Evolutionary conservation across 2,888 invertebrate genomes (phyloP), one percentile per base, ranked within the genome.

Genomic region (Athalia circularis): DNA sequence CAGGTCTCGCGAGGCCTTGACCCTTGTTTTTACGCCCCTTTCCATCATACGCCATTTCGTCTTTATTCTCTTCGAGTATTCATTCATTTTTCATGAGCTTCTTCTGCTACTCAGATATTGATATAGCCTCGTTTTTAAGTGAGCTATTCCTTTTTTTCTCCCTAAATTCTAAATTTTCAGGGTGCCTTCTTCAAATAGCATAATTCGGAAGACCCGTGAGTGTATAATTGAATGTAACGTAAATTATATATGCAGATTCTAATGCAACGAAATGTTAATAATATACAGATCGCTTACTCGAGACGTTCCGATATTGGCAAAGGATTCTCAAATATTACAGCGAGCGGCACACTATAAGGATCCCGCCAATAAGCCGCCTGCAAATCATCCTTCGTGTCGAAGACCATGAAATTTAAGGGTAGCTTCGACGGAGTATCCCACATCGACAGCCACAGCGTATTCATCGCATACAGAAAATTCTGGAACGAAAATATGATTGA

Each of bases 361-460:
- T 94, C 92, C 80, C 91, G 92, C 92, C 94, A 94, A 87, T 95
- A 96, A 0, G 93, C 94, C 59, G 93, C 93, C 83, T 94, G 92
- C 74, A 96, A 91, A 75, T 94, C 94, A 64, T 94, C 93, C 81
- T 93, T 93, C 81, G 93, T 92, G 82, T 93, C 92, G 89, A 93
- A 95, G 77, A 93, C 92, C 80, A 93, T 90, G 92, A 95, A 95
- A 83, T 92, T 92, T 85, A 95, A 92, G 9, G 93, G 92, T 79
- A 92, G 91, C 84, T 92, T 92, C 43, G 91, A 91, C 0, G 92
- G 92, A 79, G 87, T 87, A 79, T 90, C 87, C 85, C 91, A 90
- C 88, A 91, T 91, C n/a, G 92, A 92, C 74, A 91, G 86, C 90
- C 94, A 93, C 77, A 94, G 88, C 3, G 87, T 88, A 88, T 95